Percentiles rank a stretch among this genome's conserved stretches.
phyloP scores from a whole-genome alignment of 2,113 vertebrate genomes.

The Pangasianodon hypophthalmus region DNA sequence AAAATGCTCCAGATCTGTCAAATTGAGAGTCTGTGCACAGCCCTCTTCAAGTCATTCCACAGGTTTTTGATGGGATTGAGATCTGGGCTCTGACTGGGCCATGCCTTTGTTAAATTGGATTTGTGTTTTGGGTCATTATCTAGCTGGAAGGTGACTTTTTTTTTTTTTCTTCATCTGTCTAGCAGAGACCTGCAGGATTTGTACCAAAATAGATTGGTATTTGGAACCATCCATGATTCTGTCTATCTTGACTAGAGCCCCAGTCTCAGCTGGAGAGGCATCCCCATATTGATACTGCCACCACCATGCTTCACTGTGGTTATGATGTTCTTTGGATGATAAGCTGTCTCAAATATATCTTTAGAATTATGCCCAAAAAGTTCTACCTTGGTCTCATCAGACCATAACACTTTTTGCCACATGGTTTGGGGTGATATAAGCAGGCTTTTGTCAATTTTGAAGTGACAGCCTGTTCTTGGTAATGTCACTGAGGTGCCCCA shows the following conservation, averaged over 20 bases:
- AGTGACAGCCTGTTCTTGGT: background rate
- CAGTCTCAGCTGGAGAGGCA: background rate
- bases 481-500: background rate
- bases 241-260: background rate
- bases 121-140: background rate
- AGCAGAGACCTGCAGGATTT: background rate
- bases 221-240: background rate
- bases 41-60: background rate
- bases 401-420: background rate
- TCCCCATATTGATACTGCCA: background rate
- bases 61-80: background rate
- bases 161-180: background rate
- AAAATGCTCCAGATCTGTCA: background rate
- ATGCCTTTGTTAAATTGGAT: background rate
- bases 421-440: background rate
- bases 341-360: background rate
- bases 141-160: background rate
- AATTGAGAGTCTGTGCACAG: background rate
- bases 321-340: background rate
- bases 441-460: background rate
- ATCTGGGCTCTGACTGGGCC: background rate
- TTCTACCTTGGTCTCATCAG: background rate
- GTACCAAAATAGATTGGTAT: background rate
- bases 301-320: background rate
- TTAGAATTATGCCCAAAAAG: background rate